Conservation (phyloP, 1,140 invertebrate genomes). For the Ladona fulva region DNA sequence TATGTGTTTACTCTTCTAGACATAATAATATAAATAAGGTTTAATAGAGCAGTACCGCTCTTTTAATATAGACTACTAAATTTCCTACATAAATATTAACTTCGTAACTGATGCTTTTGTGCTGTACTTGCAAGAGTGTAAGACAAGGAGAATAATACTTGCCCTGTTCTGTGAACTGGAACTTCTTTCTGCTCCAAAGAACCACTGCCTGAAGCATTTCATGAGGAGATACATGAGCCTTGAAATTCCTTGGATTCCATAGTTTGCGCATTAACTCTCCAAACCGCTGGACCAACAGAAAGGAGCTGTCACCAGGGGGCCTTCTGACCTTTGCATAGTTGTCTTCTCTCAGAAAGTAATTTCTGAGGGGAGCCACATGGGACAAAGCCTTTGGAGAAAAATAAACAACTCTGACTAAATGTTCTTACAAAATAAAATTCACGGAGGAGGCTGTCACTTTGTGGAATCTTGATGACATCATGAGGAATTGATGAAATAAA, state of each 20-base stretch:
- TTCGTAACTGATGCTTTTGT: too few relatives aligned
- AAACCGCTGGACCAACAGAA: constrained; percentile 90
- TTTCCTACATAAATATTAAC: too few relatives aligned
- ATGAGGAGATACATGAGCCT: constrained; percentile 98
- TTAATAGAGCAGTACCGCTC: too few relatives aligned
- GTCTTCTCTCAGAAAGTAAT: constrained; percentile 90
- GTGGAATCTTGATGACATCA: too few relatives aligned
- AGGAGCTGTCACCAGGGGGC: constrained; percentile 85
- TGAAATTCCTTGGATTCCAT: constrained; percentile 99
- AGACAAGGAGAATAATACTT: constrained; percentile 1
- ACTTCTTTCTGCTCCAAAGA: constrained; percentile 93
- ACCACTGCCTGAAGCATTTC: constrained; percentile 99
- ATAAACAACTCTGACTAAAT: too few relatives aligned
- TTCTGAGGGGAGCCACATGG: constrained; percentile 85
- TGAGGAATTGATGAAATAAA: too few relatives aligned
- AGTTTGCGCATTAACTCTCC: constrained; percentile 95
- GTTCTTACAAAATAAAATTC: too few relatives aligned
- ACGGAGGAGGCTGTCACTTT: too few relatives aligned
- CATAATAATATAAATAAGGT: too few relatives aligned
- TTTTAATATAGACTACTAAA: too few relatives aligned
- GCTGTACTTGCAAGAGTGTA: too few relatives aligned
- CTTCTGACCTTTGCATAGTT: constrained; percentile 84
- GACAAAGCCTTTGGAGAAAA: constrained; percentile 65
- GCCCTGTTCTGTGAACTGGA: constrained; percentile 98
- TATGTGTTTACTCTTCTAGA: too few relatives aligned